Base-by-base conservation (phyloP, 2,797 vertebrate species). In the Tapirus indicus region DNA sequence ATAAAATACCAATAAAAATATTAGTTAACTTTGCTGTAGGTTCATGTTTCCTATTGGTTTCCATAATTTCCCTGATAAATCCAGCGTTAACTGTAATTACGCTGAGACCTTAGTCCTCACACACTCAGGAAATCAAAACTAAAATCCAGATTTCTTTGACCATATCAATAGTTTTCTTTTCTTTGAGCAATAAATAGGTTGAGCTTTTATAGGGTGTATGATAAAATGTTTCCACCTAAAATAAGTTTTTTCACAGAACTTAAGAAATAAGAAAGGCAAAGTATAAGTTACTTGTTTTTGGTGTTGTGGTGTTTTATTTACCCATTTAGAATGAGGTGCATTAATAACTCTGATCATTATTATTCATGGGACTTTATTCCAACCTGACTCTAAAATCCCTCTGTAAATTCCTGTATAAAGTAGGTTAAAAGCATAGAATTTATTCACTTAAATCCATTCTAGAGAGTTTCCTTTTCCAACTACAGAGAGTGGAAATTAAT, bases 391-490 rank as follows among this genome's bases (percentile, higher is more conserved):
- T 95, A 38, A 94, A 77, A 88, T 27, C 9, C 35, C 47, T 66
- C 16, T 89, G 62, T 69, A 94, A 93, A 75, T 71, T 69, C 21
- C 7, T 75, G 41, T 44, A 32, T 25, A 74, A 79, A 95, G 25
- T 71, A 84, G 6, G 54, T 68, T 85, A 94, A 71, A 85, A 86
- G 6, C 14, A n/a, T 44, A 75, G n/a, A 88, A 92, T 95, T 74
- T 75, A 27, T 78, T 95, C 21, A 87, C n/a, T 88, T 56, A 93
- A 93, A 89, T 92, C 10, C 16, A 78, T 92, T 95, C 47, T 74
- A 35, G 47, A 87, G 21, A 21, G 9, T 72, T 72, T 52, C 54
- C 32, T 94, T 96, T 90, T 74, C 18, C 41, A 86, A 72, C 23
- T 85, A 29, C n/a, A 91, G 35, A 74, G 29, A n/a, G 5, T 54